phyloP scores from a whole-genome alignment of 2,797 vertebrate species.

The Gallirallus australis region DNA sequence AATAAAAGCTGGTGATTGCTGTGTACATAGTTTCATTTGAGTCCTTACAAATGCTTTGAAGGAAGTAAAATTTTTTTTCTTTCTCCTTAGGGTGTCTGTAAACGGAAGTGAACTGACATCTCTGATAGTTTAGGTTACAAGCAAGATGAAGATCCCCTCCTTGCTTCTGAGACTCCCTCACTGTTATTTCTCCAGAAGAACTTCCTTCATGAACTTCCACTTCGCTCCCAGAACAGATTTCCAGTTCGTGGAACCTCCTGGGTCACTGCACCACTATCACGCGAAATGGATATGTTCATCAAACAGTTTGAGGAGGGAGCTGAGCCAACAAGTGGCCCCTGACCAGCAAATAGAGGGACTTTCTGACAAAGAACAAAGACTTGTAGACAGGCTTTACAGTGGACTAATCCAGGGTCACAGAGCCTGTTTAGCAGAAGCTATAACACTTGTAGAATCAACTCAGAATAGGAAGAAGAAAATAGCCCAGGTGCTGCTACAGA shows the following conservation, averaged over 20 bases:
- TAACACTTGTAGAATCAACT: constrained; percentile 94
- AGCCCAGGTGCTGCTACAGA: constrained; percentile 94
- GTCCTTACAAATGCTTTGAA: neutral
- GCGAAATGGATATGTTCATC: constrained; percentile 16
- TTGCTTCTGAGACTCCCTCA: constrained; percentile 38
- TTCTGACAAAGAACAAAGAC: constrained; percentile 85
- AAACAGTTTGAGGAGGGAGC: constrained; percentile 40
- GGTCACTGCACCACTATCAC: fast-evolving
- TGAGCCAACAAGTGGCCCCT: constrained; percentile 71
- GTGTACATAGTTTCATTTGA: neutral
- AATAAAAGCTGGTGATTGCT: neutral
- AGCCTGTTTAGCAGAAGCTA: constrained; percentile 92
- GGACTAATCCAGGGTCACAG: constrained; percentile 89
- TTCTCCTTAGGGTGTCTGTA: constrained; percentile 36
- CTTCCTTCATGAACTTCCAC: neutral
- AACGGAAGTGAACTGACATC: neutral
- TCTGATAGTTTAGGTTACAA: neutral
- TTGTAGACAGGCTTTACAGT: constrained; percentile 84
- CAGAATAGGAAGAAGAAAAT: constrained; percentile 91
- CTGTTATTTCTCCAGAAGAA: constrained; percentile 20
- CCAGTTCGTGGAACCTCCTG: fast-evolving
- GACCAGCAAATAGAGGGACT: constrained; percentile 76
- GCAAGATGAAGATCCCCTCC: constrained; percentile 67
- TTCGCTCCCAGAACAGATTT: neutral
- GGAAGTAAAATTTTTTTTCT: neutral